A percentile compares a stretch with the other conserved stretches of the same genome.
These are phyloP conservation scores for Hypercompe scribonia DNA, from an alignment of 2,888 invertebrate genomes.

Conservation along the genomic window DNA sequence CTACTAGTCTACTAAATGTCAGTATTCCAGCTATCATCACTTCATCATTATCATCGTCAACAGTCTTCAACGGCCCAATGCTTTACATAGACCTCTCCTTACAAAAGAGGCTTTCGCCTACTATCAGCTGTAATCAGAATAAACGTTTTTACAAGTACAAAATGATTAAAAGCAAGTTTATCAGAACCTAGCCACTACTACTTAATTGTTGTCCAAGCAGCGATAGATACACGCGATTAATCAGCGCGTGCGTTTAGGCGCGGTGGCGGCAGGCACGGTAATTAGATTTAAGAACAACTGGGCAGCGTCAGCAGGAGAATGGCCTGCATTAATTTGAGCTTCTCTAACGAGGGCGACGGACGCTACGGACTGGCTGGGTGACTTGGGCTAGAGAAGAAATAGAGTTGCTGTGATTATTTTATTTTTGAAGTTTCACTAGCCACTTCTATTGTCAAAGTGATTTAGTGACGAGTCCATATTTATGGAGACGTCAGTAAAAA, in stretches of 20 bases:
- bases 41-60: no score
- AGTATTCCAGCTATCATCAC: not conserved
- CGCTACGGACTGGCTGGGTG: conserved; percentile 74
- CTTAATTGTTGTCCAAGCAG: conserved; percentile 19
- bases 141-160: not conserved
- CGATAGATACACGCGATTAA: conserved; percentile 50
- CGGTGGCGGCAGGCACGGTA: conserved; percentile 71
- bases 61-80: no score
- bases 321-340: conserved; percentile 86
- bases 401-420: conserved; percentile 49
- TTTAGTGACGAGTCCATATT: no score
- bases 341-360: conserved; percentile 85
- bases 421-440: not conserved
- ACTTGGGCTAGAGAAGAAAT: conserved; percentile 55
- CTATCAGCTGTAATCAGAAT: not conserved
- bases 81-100: no score
- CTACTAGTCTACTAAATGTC: not conserved
- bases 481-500: no score
- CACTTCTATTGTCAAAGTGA: no score
- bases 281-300: conserved; percentile 87
- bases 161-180: not conserved
- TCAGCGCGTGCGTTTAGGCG: conserved; percentile 62
- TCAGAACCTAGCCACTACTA: conserved; percentile 3
- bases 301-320: conserved; percentile 84
- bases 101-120: no score